Base-by-base conservation (phyloP, 2,797 vertebrate genomes). In the Protonibea diacanthus region DNA sequence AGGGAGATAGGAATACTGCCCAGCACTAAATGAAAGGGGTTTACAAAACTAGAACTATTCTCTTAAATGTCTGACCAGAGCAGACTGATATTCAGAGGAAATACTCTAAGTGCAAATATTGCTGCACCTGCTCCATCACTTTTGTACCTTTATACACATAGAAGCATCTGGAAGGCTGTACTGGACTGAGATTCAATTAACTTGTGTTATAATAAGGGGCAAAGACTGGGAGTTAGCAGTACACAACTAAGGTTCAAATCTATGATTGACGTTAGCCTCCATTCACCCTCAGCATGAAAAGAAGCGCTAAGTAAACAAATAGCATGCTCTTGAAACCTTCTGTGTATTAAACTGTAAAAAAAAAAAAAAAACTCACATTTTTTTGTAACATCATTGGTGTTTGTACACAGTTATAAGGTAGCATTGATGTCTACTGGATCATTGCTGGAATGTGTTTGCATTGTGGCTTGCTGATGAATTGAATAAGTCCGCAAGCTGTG, bases 101-200 rank as follows among this genome's bases (percentile, higher is more conserved):
- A 94, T 88, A 89, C 83, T 85, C 85, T 92, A 92, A 94, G 93
- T 93, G 92, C 93, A 93, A 94, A 92, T 91, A 90, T 83, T 77
- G 88, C 87, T 91, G 94, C 94, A 95, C 94, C 93, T 93, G 92
- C 91, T 93, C 90, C 88, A 86, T 92, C 86, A 91, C 93, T 93
- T 93, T 93, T 94, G 91, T 94, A 88, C 83, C 92, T 91, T 82
- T 80, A 64, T 81, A 86, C 84, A 85, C 88, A 86, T 66, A 85
- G 88, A 92, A 91, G 91, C 92, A 91, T 94, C 91, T 91, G 91
- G 91, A 93, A 86, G 85, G 86, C 89, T 83, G 86, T 76, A 79
- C 83, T 85, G 84, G 89, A 93, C 89, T 85, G 86, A 84, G 88
- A 95, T 95, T 95, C 94, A 96, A 96, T 96, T 96, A 96, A 96